Percentiles rank a stretch among this genome's conserved stretches.
Evolutionary conservation across 2,797 vertebrate genomes (phyloP).

Genomic region (Phylloscopus collybita): DNA sequence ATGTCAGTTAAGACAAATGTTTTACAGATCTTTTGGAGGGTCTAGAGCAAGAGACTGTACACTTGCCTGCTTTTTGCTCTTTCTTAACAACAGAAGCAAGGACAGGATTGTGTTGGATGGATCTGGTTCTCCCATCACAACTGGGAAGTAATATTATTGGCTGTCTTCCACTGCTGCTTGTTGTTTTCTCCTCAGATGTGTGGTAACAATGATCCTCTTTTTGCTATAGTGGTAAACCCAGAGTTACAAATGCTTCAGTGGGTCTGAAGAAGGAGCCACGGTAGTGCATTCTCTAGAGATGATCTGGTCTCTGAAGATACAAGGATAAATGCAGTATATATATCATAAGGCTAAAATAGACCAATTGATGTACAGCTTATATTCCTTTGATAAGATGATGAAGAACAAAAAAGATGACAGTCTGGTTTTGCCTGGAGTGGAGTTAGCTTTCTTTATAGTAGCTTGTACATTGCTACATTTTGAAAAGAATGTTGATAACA

Average conservation of each 20-base stretch:
- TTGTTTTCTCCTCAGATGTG: not conserved
- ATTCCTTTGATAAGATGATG: not conserved
- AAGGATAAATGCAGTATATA: not conserved
- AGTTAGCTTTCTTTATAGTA: not conserved
- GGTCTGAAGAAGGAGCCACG: not conserved
- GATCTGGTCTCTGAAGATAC: not conserved
- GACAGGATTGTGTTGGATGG: not conserved
- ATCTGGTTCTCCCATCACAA: not conserved
- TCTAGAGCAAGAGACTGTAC: not conserved
- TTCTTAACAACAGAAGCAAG: not conserved
- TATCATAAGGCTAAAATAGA: not conserved
- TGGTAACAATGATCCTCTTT: not conserved
- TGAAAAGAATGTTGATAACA: not conserved
- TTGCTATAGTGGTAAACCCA: not conserved
- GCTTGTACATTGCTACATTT: not conserved
- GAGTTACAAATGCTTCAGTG: too few species aligned
- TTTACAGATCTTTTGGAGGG: not conserved
- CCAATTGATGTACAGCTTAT: not conserved
- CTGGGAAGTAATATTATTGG: not conserved
- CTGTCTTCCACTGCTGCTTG: not conserved
- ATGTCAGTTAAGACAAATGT: not conserved
- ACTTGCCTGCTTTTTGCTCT: not conserved
- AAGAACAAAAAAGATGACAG: not conserved
- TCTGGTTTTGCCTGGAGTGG: not conserved
- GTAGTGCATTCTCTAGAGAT: not conserved